Evolutionary conservation across 2,888 invertebrate species (phyloP).

Genomic region (Spodoptera picta): DNA sequence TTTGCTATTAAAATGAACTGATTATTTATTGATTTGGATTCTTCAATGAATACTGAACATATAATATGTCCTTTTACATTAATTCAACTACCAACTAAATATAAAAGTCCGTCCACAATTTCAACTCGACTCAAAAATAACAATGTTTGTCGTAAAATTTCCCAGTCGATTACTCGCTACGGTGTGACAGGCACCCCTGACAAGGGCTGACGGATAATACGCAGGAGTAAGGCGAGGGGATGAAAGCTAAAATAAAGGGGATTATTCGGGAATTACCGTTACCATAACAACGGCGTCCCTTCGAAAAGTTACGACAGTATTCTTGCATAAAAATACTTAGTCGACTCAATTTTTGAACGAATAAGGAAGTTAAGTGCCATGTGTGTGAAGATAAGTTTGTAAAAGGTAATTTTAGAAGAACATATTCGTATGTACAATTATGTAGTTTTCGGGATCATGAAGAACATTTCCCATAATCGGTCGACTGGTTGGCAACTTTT

Average conservation of each 20-base stretch:
- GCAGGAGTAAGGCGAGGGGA: slow-evolving; percentile 71
- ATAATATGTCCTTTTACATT: too few relatives aligned
- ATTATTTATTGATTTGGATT: too few relatives aligned
- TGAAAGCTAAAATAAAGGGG: slow-evolving; percentile 82
- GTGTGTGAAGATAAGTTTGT: slow-evolving; percentile 2
- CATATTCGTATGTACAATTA: too few relatives aligned
- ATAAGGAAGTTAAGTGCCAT: slow-evolving; percentile 2
- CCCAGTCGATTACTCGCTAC: slow-evolving; percentile 48
- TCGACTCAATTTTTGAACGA: slow-evolving; percentile 33
- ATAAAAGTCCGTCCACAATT: slow-evolving; percentile 6
- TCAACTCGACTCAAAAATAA: slow-evolving; percentile 9
- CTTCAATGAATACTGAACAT: too few relatives aligned
- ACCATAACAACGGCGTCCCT: slow-evolving; percentile 70
- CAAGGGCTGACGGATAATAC: slow-evolving; percentile 67
- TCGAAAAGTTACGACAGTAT: slow-evolving; percentile 56
- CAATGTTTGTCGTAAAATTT: slow-evolving; percentile 17
- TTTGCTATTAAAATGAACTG: too few relatives aligned
- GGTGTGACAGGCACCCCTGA: slow-evolving; percentile 69
- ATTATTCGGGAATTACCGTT: slow-evolving; percentile 81
- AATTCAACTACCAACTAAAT: too few relatives aligned
- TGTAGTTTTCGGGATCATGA: too few relatives aligned
- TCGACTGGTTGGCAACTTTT: too few relatives aligned
- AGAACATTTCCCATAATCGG: too few relatives aligned
- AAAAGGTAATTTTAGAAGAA: not conserved
- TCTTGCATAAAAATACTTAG: slow-evolving; percentile 71